These are phyloP conservation scores for Neoniphon sammara DNA, from an alignment of 2,797 vertebrate genomes.

Conservation along the genomic window DNA sequence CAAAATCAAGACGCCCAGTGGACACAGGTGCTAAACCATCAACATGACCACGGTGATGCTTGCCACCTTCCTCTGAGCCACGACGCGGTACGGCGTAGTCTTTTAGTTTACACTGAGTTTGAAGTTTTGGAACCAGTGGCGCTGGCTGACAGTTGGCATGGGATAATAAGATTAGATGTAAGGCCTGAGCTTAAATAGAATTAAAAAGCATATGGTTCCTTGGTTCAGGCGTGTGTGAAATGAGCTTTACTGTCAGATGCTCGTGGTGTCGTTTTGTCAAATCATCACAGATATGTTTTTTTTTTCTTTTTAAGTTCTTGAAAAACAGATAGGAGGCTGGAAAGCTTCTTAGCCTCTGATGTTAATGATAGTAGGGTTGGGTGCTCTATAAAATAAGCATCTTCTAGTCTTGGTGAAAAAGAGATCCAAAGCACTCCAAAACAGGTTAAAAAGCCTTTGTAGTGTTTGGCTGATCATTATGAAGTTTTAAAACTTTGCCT, in stretches of 20 bases:
- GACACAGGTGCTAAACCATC: conserved; percentile 22
- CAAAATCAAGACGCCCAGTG: conserved; percentile 38
- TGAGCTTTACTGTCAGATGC: background rate
- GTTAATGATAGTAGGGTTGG: background rate
- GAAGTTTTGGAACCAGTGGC: conserved; percentile 24
- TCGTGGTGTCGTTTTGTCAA: background rate
- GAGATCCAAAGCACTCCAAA: too few relatives aligned
- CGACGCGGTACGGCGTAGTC: background rate
- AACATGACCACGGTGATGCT: conserved; percentile 29
- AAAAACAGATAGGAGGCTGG: conserved; percentile 16
- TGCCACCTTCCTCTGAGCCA: conserved; percentile 8
- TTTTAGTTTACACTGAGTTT: background rate
- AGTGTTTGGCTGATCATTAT: too few relatives aligned
- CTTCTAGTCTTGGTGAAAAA: too few relatives aligned
- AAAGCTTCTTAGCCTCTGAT: conserved; percentile 9
- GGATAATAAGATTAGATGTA: conserved; percentile 9
- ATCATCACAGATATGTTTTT: conserved; percentile 2
- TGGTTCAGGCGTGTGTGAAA: background rate
- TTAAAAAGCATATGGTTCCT: background rate
- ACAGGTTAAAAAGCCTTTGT: too few relatives aligned
- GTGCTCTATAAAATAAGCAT: too few relatives aligned
- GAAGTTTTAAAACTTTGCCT: too few relatives aligned
- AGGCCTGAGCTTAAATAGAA: conserved; percentile 15
- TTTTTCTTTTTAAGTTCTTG: background rate
- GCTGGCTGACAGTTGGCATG: conserved; percentile 29